These are phyloP conservation scores for Notodonta ziczac DNA, from an alignment of 2,888 invertebrate genomes.

Conservation along the genomic window DNA sequence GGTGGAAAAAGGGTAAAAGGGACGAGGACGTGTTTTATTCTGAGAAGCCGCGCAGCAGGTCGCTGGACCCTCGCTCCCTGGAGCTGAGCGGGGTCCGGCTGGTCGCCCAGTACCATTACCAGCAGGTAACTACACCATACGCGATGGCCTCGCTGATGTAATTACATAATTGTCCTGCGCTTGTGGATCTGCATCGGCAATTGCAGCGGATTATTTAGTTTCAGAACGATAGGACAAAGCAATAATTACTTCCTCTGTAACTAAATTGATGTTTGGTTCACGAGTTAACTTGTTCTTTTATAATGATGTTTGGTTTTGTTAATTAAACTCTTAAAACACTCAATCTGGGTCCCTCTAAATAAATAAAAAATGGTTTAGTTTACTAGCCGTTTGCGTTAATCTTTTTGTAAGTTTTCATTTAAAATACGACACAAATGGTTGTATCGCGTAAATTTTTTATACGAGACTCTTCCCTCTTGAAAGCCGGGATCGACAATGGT, in stretches of 20 bases:
- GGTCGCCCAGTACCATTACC: constrained; percentile 80
- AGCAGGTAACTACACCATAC: constrained; percentile 42
- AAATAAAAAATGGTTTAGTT: too few species aligned
- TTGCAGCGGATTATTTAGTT: neutral
- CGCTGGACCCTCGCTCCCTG: constrained; percentile 88
- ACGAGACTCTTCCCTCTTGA: too few species aligned
- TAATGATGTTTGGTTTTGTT: neutral
- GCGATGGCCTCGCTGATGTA: constrained; percentile 18
- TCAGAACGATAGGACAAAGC: neutral
- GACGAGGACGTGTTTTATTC: constrained; percentile 83
- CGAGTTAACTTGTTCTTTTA: neutral
- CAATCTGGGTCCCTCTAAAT: too few species aligned
- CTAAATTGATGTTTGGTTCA: too few species aligned
- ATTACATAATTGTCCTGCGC: constrained; percentile 2
- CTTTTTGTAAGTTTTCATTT: too few species aligned
- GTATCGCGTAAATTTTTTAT: too few species aligned
- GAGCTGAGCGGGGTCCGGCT: constrained; percentile 88
- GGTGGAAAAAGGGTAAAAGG: constrained; percentile 87
- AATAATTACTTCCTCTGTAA: neutral
- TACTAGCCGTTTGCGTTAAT: too few species aligned
- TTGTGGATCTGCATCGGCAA: neutral
- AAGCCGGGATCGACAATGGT: too few species aligned
- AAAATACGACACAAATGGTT: too few species aligned
- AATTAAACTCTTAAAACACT: too few species aligned
- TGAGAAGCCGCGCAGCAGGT: constrained; percentile 88